phyloP scores from a whole-genome alignment of 1,140 invertebrate species.

The Zaprionus africanus region DNA sequence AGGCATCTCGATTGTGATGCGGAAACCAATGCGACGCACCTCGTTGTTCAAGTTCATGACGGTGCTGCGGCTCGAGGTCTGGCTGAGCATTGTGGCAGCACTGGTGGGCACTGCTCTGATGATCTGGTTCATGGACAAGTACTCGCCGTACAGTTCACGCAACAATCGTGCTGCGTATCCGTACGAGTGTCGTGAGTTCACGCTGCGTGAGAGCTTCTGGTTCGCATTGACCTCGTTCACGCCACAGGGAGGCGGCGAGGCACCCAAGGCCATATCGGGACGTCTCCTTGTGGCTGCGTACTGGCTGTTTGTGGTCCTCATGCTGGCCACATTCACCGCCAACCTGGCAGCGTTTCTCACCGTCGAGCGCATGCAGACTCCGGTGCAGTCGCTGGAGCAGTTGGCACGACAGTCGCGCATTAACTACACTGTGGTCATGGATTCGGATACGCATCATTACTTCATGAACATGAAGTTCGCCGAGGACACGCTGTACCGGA shows the following conservation, averaged over 20 bases:
- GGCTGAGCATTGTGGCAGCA: conserved; percentile 94
- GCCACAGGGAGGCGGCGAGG: conserved; percentile 94
- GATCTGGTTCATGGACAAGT: conserved; percentile 95
- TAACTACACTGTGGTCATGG: conserved; percentile 95
- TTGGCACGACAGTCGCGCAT: conserved; percentile 94
- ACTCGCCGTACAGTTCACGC: conserved; percentile 93
- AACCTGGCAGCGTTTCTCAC: conserved; percentile 98
- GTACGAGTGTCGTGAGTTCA: conserved; percentile 93
- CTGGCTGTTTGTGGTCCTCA: conserved; percentile 96
- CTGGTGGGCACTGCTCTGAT: conserved; percentile 92
- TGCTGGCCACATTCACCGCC: conserved; percentile 97
- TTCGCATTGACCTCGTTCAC: conserved; percentile 96
- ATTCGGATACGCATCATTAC: conserved; percentile 92
- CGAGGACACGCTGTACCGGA: conserved; percentile 93
- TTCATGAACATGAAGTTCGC: conserved; percentile 96
- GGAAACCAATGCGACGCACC: conserved; percentile 92
- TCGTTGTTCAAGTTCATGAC: conserved; percentile 97
- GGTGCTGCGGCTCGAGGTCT: conserved; percentile 93
- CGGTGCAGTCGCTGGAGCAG: conserved; percentile 94
- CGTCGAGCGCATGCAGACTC: conserved; percentile 97
- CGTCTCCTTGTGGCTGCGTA: conserved; percentile 94
- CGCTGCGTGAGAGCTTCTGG: conserved; percentile 96
- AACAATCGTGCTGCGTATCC: conserved; percentile 93
- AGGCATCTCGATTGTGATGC: conserved; percentile 93
- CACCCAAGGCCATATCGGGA: conserved; percentile 93